A percentile compares a stretch with the other conserved stretches of the same genome.
phyloP scores from a whole-genome alignment of 2,797 vertebrate species.

The Craterocephalus amniculus region DNA sequence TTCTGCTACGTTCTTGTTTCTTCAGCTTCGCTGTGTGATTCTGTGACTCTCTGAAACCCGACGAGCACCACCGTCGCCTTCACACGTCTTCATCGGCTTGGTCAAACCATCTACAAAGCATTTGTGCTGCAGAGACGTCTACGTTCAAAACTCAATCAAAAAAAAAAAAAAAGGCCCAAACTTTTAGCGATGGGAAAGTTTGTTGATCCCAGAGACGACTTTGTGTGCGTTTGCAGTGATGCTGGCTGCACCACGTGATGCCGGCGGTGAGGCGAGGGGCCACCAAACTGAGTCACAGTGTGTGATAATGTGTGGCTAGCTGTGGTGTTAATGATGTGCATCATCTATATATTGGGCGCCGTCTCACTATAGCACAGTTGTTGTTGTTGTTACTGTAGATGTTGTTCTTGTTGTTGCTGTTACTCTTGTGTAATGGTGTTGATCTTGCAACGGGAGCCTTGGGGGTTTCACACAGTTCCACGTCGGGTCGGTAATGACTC shows the following conservation, averaged over 20 bases:
- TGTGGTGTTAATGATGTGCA: conserved; percentile 73
- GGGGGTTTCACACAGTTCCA: conserved; percentile 54
- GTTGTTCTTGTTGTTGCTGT: conserved; percentile 47
- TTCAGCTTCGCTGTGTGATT: conserved; percentile 67
- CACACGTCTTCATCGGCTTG: not conserved
- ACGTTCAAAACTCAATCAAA: conserved; percentile 24
- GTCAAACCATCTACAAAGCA: not conserved
- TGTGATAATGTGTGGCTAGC: conserved; percentile 68
- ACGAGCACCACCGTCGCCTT: conserved; percentile 33
- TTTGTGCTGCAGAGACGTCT: conserved; percentile 6
- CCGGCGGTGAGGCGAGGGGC: conserved; percentile 35
- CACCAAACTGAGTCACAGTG: conserved; percentile 44
- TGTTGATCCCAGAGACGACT: not conserved
- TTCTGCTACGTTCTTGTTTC: conserved; percentile 51
- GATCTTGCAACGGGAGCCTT: conserved; percentile 68
- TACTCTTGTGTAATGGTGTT: conserved; percentile 73
- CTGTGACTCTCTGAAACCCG: conserved; percentile 59
- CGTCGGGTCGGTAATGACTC: conserved; percentile 65
- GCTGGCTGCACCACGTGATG: conserved; percentile 14
- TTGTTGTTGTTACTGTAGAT: conserved; percentile 51
- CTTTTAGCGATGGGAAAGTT: not conserved
- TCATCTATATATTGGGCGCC: conserved; percentile 62
- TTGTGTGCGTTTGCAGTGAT: conserved; percentile 11
- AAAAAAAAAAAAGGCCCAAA: conserved; percentile 24
- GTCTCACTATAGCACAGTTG: conserved; percentile 68